phyloP scores from a whole-genome alignment of 2,113 vertebrate species.

The Callospermophilus lateralis region DNA sequence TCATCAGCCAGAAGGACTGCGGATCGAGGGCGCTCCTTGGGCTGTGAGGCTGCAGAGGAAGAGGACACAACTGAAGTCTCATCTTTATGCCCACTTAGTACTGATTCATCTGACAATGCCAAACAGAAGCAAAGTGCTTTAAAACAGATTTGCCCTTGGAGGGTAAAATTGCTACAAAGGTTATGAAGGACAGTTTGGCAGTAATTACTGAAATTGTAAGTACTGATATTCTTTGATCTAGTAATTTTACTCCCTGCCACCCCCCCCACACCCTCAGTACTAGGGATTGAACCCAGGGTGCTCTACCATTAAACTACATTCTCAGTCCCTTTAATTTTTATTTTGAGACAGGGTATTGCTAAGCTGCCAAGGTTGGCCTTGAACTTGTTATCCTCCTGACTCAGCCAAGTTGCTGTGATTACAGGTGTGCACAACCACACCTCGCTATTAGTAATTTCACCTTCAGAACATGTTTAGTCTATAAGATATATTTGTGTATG shows the following conservation, averaged over 20 bases:
- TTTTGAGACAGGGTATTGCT: not conserved
- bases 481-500: not conserved
- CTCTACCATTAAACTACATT: not conserved
- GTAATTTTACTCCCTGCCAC: not conserved
- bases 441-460: not conserved
- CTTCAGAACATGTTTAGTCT: not conserved
- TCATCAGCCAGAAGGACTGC: slow-evolving; percentile 95
- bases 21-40: slow-evolving; percentile 96
- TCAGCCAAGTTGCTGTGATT: not conserved
- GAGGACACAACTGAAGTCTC: not conserved
- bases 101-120: not conserved
- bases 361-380: not conserved
- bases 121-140: not conserved
- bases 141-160: too few relatives aligned
- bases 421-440: not conserved
- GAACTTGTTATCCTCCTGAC: not conserved
- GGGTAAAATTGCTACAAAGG: not conserved
- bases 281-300: not conserved
- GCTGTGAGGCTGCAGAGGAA: slow-evolving; percentile 88
- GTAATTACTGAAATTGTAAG: not conserved
- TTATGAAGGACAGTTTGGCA: not conserved
- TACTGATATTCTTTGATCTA: not conserved
- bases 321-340: not conserved
- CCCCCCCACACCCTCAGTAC: not conserved
- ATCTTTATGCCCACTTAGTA: rapidly evolving